Base-by-base conservation (phyloP, 64 coral and sea anemone species). In the Stichodactyla helianthus region DNA sequence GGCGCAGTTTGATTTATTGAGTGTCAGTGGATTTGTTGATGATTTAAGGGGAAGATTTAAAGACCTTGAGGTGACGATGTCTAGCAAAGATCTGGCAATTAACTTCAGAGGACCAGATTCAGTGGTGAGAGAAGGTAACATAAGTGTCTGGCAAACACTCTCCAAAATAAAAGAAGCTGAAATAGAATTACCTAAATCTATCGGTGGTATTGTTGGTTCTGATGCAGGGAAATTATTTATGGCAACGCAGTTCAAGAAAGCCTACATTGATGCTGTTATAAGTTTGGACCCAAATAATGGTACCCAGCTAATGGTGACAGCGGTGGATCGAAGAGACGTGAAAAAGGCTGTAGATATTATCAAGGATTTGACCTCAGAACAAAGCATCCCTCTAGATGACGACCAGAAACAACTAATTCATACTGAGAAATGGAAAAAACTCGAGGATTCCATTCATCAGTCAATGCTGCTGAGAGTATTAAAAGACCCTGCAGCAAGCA, bases 281-380 rank as follows among this genome's bases (percentile, higher is more conserved):
- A 52, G 26, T 79, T 14, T 51, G 5, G 16, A 74, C 64, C 1
- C 56, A n/a, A 65, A 82, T 20, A 80, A 61, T 51, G 13, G 50
- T 22, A 94, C 77, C 10, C 85, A 94, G 59, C 26, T 94, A 2
- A 11, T 31, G 6, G 76, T 94, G 25, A 74, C 87, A 22, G 93
- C 84, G 25, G 9, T 88, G 5, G 83, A 91, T 55, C 71, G 71
- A 10, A 85, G 17, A 4, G 82, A 85, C 31, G 81, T 82, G 18
- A 83, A 55, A 76, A 20, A 76, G 4, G 93, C 89, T 5, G 86
- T 67, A 6, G 19, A 58, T 18, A 19, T 88, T 23, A 63, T 94
- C 35, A 83, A 85, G 77, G 62, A 6, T 64, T 10, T 68, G 52
- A 85, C 78, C 19, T 23, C 9, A 65, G 93, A 94, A 61, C 57